Evolutionary conservation across 2,113 vertebrate species (phyloP).

Genomic region (Eptatretus burgeri): DNA sequence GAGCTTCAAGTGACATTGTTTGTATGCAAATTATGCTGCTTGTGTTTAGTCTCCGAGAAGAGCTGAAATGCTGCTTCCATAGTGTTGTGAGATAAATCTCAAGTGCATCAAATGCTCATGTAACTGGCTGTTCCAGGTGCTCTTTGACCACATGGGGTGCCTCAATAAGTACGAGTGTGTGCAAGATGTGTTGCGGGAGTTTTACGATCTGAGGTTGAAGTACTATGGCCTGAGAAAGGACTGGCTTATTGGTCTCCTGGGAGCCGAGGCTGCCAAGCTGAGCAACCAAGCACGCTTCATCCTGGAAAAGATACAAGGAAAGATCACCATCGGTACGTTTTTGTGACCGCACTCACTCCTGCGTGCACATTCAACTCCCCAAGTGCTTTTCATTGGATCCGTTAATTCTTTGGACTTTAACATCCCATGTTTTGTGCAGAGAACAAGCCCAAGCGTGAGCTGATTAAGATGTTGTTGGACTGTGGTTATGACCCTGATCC

Average conservation of each 20-base stretch:
- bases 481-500: conserved; percentile 86
- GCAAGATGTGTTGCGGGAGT: conserved; percentile 78
- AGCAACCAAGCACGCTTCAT: conserved; percentile 93
- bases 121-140: conserved; percentile 25
- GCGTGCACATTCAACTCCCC: conserved; percentile 11
- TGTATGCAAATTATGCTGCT: too few species aligned
- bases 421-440: conserved; percentile 20
- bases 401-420: too few species aligned
- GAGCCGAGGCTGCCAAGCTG: conserved; percentile 60
- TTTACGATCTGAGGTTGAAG: conserved; percentile 71
- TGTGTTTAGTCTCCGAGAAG: too few species aligned
- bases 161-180: conserved; percentile 89
- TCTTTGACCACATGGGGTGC: conserved; percentile 99
- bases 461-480: conserved; percentile 78
- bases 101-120: too few species aligned
- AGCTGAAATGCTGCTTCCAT: too few species aligned
- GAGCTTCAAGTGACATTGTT: too few species aligned
- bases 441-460: conserved; percentile 74
- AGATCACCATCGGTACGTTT: conserved; percentile 51
- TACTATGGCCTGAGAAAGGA: conserved; percentile 83
- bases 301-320: conserved; percentile 90
- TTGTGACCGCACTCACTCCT: conserved; percentile 11
- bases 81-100: too few species aligned
- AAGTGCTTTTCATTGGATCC: conserved; percentile 11
- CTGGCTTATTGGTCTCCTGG: conserved; percentile 63